phyloP scores from a whole-genome alignment of 2,113 vertebrate species.

The Gallinago paraguaiae region DNA sequence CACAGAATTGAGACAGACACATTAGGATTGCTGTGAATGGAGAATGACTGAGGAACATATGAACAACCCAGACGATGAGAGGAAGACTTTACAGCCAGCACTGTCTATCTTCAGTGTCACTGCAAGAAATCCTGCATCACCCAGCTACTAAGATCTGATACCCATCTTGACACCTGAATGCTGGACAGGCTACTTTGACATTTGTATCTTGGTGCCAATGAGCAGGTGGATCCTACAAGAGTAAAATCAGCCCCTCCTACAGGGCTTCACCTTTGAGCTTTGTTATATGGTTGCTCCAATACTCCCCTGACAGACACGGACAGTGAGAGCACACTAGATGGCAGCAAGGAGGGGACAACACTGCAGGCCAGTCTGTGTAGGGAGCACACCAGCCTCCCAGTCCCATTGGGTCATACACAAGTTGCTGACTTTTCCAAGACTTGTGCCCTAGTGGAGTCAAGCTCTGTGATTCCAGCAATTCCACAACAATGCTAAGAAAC shows the following conservation, averaged over 20 bases:
- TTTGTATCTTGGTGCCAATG: not conserved
- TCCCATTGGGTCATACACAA: accelerated
- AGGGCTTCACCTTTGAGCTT: not conserved
- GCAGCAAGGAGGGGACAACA: not conserved
- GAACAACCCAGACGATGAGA: not conserved
- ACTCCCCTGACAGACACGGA: not conserved
- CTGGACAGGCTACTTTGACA: not conserved
- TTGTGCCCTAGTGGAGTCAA: not conserved
- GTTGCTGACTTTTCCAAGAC: not conserved
- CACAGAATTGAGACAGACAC: accelerated
- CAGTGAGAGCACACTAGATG: not conserved
- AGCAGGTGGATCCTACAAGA: not conserved
- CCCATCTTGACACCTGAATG: not conserved
- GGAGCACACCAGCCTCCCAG: accelerated
- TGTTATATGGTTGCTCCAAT: accelerated
- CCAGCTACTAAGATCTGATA: not conserved
- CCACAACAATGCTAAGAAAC: not conserved
- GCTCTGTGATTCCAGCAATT: not conserved
- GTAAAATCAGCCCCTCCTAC: not conserved
- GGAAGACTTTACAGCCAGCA: not conserved
- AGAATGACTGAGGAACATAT: not conserved
- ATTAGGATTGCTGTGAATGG: too few relatives aligned
- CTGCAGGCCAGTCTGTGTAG: accelerated
- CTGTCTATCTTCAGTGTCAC: not conserved
- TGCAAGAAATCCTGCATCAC: not conserved